These are phyloP conservation scores for Xestia ashworthii DNA, from an alignment of 2,888 invertebrate species.

Conservation along the genomic window DNA sequence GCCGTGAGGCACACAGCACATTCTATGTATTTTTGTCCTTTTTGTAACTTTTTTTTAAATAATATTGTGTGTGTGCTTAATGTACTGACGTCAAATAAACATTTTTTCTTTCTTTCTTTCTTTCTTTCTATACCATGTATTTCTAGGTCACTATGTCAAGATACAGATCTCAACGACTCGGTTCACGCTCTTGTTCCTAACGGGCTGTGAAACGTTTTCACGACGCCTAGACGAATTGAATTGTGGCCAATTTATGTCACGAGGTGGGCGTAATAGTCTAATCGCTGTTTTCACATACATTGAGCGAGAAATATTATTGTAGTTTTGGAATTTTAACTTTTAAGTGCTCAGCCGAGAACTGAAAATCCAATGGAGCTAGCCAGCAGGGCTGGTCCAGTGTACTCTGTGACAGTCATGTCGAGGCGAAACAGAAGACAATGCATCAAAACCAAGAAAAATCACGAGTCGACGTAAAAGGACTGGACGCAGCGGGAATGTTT, in stretches of 20 bases:
- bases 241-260: slow-evolving; percentile 23
- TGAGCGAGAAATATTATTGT: not conserved
- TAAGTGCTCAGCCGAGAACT: not conserved
- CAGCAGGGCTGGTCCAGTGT: not conserved
- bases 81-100: too few relatives aligned
- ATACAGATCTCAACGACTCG: slow-evolving; percentile 19
- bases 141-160: slow-evolving; percentile 36
- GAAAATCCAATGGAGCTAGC: not conserved
- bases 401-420: too few relatives aligned
- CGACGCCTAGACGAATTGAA: slow-evolving; percentile 10
- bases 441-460: too few relatives aligned
- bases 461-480: too few relatives aligned
- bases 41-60: too few relatives aligned
- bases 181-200: slow-evolving; percentile 25
- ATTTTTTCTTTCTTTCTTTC: too few relatives aligned
- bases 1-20: too few relatives aligned
- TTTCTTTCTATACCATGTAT: not conserved
- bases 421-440: too few relatives aligned
- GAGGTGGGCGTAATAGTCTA: not conserved
- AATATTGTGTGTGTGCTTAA: too few relatives aligned
- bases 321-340: not conserved
- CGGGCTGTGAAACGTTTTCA: slow-evolving; percentile 17
- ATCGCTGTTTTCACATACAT: not conserved
- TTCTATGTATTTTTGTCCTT: too few relatives aligned
- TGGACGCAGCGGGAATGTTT: too few relatives aligned